Conservation (phyloP, 2,797 vertebrate species). For the Rhinophrynus dorsalis region DNA sequence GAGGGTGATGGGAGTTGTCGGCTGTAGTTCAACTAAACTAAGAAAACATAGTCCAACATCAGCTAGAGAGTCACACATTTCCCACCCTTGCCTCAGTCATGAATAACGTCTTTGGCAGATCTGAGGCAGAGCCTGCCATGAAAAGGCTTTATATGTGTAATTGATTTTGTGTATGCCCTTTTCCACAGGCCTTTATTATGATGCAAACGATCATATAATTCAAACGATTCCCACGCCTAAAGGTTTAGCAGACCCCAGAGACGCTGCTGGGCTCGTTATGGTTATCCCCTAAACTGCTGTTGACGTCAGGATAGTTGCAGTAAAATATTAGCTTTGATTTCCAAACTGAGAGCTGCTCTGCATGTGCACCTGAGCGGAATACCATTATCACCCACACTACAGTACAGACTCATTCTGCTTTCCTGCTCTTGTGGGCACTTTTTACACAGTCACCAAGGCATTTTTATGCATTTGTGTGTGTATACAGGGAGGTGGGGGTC, state of each 20-base stretch:
- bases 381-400: conserved; percentile 26
- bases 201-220: background rate
- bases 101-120: too few species aligned
- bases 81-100: too few species aligned
- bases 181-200: background rate
- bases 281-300: conserved; percentile 37
- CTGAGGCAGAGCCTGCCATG: background rate
- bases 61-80: too few species aligned
- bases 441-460: background rate
- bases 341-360: conserved; percentile 43
- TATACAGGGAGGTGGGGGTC: too few species aligned
- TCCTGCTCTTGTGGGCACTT: background rate
- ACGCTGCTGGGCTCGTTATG: conserved; percentile 31
- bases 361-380: conserved; percentile 54
- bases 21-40: too few species aligned
- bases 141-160: background rate
- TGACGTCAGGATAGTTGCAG: conserved; percentile 46
- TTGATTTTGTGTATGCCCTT: background rate
- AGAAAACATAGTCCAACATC: too few species aligned
- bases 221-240: background rate
- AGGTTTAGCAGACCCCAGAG: background rate
- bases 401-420: background rate
- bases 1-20: too few species aligned
- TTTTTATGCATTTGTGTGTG: too few species aligned
- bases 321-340: conserved; percentile 53